A percentile compares a stretch with the other conserved stretches of the same genome.
phyloP scores from a whole-genome alignment of 2,113 vertebrate species.

The Suncus etruscus region DNA sequence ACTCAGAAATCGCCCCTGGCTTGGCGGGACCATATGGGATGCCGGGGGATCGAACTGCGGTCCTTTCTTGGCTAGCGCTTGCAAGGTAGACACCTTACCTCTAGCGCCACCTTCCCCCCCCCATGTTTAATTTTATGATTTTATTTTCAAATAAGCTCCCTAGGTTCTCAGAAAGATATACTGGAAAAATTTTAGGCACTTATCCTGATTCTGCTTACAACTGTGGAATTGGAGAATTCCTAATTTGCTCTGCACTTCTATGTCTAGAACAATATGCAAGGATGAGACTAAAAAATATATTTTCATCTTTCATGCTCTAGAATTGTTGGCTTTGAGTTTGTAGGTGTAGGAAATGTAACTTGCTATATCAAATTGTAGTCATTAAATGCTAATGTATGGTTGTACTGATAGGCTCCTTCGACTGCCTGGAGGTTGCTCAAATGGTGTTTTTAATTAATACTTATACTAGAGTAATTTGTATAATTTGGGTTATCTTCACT shows the following conservation, averaged over 20 bases:
- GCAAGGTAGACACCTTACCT: too few relatives aligned
- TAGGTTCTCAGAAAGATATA: not conserved
- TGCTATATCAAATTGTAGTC: not conserved
- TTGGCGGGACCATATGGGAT: too few relatives aligned
- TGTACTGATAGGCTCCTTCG: not conserved
- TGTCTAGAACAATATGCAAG: not conserved
- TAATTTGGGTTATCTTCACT: not conserved
- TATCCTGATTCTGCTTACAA: not conserved
- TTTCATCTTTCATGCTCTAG: not conserved
- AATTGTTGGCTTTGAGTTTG: not conserved
- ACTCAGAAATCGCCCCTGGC: too few relatives aligned
- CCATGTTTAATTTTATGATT: conserved; percentile 2
- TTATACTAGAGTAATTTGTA: not conserved
- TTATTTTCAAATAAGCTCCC: conserved; percentile 12
- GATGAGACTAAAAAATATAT: not conserved
- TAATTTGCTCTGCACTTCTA: not conserved
- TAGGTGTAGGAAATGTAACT: not conserved
- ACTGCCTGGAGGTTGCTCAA: not conserved
- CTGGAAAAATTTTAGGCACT: not conserved
- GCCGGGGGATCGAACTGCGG: too few relatives aligned
- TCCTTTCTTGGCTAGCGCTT: too few relatives aligned
- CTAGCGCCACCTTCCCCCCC: too few relatives aligned
- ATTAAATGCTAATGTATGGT: not conserved
- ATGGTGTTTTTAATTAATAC: conserved; percentile 23
- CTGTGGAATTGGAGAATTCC: not conserved